Evolutionary conservation across 2,113 vertebrate genomes (phyloP).

Genomic region (Hydrolagus affinis): DNA sequence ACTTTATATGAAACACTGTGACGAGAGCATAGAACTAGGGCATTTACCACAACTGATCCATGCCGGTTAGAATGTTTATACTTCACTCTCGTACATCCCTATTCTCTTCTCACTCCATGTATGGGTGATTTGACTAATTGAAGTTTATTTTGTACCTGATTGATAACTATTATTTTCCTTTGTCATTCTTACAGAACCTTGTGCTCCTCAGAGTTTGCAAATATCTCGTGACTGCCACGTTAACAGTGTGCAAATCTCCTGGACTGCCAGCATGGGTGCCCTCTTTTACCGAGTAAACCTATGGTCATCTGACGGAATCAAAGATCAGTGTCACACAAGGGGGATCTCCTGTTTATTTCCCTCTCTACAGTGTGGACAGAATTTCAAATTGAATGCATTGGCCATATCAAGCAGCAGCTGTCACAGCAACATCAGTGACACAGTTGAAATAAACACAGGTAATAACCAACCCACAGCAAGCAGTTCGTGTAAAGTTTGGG

Average conservation of each 20-base stretch:
- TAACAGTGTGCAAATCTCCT: slow-evolving; percentile 54
- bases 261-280: slow-evolving; percentile 45
- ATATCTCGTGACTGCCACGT: slow-evolving; percentile 51
- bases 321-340: slow-evolving; percentile 48
- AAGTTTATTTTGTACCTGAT: neutral
- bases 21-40: no score
- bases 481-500: neutral
- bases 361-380: slow-evolving; percentile 48
- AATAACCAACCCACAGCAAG: slow-evolving; percentile 18
- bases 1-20: no score
- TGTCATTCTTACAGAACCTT: slow-evolving; percentile 46
- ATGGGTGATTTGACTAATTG: neutral
- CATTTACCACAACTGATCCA: no score
- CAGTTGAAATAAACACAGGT: slow-evolving; percentile 53
- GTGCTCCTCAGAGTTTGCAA: slow-evolving; percentile 47
- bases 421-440: slow-evolving; percentile 40
- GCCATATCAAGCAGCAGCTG: slow-evolving; percentile 38
- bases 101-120: no score
- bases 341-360: slow-evolving; percentile 58
- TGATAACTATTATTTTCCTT: neutral
- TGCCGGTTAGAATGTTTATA: no score
- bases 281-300: slow-evolving; percentile 46
- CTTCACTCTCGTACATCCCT: no score
- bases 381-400: slow-evolving; percentile 52
- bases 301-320: slow-evolving; percentile 44